These are phyloP conservation scores for Sussaba pulchella DNA, from an alignment of 2,888 invertebrate genomes.

Conservation along the genomic window DNA sequence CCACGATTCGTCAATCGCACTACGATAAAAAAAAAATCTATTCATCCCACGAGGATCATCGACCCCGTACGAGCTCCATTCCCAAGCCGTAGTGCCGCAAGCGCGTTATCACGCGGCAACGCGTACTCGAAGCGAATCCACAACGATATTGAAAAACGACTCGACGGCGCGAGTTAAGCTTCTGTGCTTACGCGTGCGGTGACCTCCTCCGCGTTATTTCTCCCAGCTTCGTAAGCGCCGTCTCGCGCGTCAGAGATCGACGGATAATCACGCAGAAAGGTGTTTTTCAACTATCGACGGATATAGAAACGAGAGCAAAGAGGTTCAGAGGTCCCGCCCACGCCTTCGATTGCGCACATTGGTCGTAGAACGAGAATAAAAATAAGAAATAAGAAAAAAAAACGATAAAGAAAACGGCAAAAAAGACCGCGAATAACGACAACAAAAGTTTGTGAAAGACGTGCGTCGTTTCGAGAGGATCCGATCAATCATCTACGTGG, in stretches of 20 bases:
- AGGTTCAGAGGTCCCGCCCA: conserved; percentile 41
- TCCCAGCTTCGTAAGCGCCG: not conserved
- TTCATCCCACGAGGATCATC: too few relatives aligned
- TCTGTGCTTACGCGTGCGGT: not conserved
- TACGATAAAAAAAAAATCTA: too few relatives aligned
- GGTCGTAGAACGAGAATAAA: conserved; percentile 9
- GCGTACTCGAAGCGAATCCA: too few relatives aligned
- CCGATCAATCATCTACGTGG: conserved; percentile 85
- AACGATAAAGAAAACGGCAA: too few relatives aligned
- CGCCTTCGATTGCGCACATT: conserved; percentile 22
- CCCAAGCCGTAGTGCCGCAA: too few relatives aligned
- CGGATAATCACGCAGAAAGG: conserved; percentile 43
- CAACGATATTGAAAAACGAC: too few relatives aligned
- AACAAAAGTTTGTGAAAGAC: conserved; percentile 35
- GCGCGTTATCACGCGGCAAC: too few relatives aligned
- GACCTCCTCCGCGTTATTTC: not conserved
- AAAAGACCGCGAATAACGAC: conserved; percentile 14
- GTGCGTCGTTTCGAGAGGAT: conserved; percentile 9
- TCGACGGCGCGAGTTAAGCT: too few relatives aligned
- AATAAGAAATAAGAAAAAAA: too few relatives aligned
- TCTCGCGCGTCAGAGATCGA: conserved; percentile 51
- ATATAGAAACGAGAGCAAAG: conserved; percentile 13
- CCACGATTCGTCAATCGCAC: too few relatives aligned
- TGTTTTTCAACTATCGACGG: conserved; percentile 17
- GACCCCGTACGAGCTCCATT: too few relatives aligned